A percentile compares a stretch with the other conserved stretches of the same genome.
Conservation (phyloP, 2,113 vertebrate species). For the Xyrauchen texanus region DNA sequence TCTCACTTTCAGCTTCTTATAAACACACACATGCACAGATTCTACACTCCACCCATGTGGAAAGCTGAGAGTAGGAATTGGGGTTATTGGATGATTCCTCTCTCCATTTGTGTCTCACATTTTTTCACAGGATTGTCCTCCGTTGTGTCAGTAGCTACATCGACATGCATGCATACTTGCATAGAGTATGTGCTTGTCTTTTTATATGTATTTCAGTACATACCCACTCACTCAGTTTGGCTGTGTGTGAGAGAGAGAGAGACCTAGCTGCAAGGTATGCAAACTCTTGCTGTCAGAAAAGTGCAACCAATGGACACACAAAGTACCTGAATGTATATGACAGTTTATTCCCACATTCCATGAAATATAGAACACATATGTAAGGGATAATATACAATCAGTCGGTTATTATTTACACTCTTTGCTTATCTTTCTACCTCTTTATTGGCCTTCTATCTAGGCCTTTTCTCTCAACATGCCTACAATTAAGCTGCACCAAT, state of each 20-base stretch:
- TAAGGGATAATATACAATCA: not conserved
- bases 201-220: not conserved
- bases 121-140: conserved; percentile 6
- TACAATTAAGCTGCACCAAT: not conserved
- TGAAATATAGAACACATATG: not conserved
- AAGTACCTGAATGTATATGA: not conserved
- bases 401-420: not conserved
- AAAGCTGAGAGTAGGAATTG: not conserved
- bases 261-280: not conserved
- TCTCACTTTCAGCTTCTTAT: not conserved
- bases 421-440: conserved; percentile 1
- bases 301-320: not conserved
- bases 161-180: conserved; percentile 1
- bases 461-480: conserved; percentile 34
- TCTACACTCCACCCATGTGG: no score
- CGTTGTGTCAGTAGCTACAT: conserved; percentile 8
- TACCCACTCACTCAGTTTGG: not conserved
- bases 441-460: conserved; percentile 23
- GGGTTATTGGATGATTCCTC: conserved; percentile 9
- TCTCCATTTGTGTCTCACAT: not conserved
- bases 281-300: not conserved
- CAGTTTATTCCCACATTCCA: not conserved
- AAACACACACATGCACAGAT: not conserved
- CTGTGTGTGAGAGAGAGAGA: not conserved
- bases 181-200: conserved; percentile 1